Evolutionary conservation across 2,113 vertebrate genomes (phyloP).

Genomic region (Connochaetes taurinus): DNA sequence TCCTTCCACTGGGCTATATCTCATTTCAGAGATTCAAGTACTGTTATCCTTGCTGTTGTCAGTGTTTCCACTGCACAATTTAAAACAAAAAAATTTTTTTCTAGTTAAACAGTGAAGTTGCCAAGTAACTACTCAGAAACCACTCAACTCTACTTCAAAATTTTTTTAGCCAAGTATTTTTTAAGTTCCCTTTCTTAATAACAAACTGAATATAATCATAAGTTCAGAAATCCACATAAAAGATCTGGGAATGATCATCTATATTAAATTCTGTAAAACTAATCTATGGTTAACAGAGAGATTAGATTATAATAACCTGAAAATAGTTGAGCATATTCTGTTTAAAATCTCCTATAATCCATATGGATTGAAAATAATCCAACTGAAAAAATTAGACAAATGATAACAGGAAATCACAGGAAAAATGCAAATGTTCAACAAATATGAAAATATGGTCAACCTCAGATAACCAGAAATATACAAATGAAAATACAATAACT

Average conservation of each 20-base stretch:
- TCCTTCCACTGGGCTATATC: constrained; percentile 39
- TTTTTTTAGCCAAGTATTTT: not conserved
- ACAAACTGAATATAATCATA: constrained; percentile 17
- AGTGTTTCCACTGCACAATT: constrained; percentile 54
- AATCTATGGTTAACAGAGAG: not conserved
- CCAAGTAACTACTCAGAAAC: constrained; percentile 28
- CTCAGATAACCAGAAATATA: not conserved
- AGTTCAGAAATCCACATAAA: not conserved
- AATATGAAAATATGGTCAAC: not conserved
- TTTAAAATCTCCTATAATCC: not conserved
- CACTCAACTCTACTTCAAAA: not conserved
- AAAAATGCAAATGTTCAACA: not conserved
- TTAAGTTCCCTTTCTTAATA: constrained; percentile 24
- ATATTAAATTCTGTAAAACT: constrained; percentile 29
- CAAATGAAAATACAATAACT: not conserved
- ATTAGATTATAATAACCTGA: constrained; percentile 14
- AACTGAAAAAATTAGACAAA: not conserved
- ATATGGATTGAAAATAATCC: not conserved
- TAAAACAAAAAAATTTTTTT: constrained; percentile 9
- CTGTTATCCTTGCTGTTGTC: constrained; percentile 41
- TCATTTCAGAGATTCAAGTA: constrained; percentile 60
- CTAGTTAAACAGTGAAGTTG: constrained; percentile 33
- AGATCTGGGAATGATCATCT: not conserved
- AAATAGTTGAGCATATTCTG: not conserved
- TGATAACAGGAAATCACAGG: not conserved